Evolutionary conservation across 2,113 vertebrate species (phyloP).

Genomic region (Poeciliopsis turrubarensis): DNA sequence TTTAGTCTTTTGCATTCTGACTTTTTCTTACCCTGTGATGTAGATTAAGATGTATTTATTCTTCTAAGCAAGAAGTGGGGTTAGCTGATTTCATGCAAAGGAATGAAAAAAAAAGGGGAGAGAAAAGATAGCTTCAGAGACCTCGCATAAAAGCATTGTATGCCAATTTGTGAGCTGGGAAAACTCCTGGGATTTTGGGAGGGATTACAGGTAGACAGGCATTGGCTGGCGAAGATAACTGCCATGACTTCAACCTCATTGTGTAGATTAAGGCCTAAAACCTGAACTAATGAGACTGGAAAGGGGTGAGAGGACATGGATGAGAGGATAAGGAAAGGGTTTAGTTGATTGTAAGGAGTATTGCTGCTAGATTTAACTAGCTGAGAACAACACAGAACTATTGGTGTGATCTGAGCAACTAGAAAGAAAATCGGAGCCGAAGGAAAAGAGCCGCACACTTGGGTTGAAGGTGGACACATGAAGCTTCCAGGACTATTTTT

Average conservation of each 20-base stretch:
- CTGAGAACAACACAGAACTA: slow-evolving; percentile 48
- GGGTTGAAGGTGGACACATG: neutral
- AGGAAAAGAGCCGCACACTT: neutral
- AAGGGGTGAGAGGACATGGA: slow-evolving; percentile 56
- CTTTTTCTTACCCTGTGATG: slow-evolving; percentile 27
- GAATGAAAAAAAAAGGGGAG: slow-evolving; percentile 39
- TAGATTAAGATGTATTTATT: slow-evolving; percentile 69
- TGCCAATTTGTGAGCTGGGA: slow-evolving; percentile 66
- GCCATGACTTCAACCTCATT: slow-evolving; percentile 87
- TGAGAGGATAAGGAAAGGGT: slow-evolving; percentile 44
- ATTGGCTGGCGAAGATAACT: slow-evolving; percentile 82
- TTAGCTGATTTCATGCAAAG: slow-evolving; percentile 45
- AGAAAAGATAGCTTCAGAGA: slow-evolving; percentile 44
- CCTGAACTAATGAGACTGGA: slow-evolving; percentile 88
- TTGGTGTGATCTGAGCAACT: slow-evolving; percentile 19
- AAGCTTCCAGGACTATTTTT: neutral
- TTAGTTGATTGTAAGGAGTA: slow-evolving; percentile 50
- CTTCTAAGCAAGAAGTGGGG: slow-evolving; percentile 41
- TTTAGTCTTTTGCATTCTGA: slow-evolving; percentile 24
- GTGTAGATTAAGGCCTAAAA: slow-evolving; percentile 91
- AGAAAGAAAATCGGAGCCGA: neutral
- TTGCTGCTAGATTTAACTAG: slow-evolving; percentile 35
- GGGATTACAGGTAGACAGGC: slow-evolving; percentile 80
- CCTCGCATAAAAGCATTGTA: slow-evolving; percentile 70
- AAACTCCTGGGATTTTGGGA: slow-evolving; percentile 63